Base-by-base conservation (phyloP, 2,888 invertebrate genomes). In the Ornithoptera priamus region DNA sequence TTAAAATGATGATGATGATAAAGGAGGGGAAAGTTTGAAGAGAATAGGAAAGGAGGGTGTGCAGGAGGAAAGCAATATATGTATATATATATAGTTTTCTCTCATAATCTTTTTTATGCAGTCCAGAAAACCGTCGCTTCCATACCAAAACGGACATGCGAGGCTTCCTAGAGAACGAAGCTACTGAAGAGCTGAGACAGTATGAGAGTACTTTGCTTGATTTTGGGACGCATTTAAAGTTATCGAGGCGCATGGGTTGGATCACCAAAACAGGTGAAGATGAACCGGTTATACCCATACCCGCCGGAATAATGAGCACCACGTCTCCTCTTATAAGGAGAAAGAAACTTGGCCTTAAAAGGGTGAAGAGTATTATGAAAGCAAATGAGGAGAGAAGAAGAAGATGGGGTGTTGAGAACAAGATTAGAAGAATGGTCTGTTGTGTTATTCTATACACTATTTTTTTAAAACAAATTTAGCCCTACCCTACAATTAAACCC, bases 141-240 rank as follows among this genome's bases (percentile, higher is more conserved):
- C 92, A 93, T 75, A 91, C 89, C 0, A 90, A 89, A 69, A 83
- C 83, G 0, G 93, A 93, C 73, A 90, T 93, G 87, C 84, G 87
- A 0, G 73, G 79, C 18, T 92, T 83, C 68, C 73, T 93, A 1
- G 88, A 88, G 64, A 80, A 79, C 61, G 77, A 77, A 4, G 74
- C 80, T 0, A 80, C 82, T 12, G 77, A 78, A 0, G 62, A 73
- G 0, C 68, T 86, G 2, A 80, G 76, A n/a, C 73, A 76, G 0
- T 89, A 85, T 72, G 85, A 87, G 59, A 65, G 77, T 18, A 87
- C 84, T 0, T 78, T 93, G 2, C 74, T 87, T 58, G 93, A 93
- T 74, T 93, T 93, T 63, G 90, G 92, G 1, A 85, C 89, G 0
- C 93, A 93, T 73, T 75, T 92, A 62, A 93, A 93, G 74, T 76